Conservation (phyloP, 2,113 vertebrate species). For the Lepus americanus region DNA sequence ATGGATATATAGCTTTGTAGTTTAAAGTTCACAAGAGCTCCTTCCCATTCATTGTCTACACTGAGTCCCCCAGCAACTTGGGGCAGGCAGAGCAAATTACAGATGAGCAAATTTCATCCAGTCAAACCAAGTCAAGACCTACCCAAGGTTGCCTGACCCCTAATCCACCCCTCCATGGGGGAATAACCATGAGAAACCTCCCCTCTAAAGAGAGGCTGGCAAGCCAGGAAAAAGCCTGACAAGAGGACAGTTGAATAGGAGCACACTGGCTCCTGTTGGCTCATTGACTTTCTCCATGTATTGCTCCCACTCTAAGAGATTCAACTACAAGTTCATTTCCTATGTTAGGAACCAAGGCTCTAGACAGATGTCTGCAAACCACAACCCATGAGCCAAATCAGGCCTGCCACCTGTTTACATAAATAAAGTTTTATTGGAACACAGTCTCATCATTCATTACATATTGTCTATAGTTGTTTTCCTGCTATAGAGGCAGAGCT, state of each 20-base stretch:
- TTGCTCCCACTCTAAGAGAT: neutral
- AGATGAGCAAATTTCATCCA: neutral
- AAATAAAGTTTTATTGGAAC: conserved; percentile 53
- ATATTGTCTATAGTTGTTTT: neutral
- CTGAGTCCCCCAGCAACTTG: neutral
- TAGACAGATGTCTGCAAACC: neutral
- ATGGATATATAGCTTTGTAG: fast-evolving
- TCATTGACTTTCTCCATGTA: fast-evolving
- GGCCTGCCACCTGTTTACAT: neutral
- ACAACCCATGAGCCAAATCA: neutral
- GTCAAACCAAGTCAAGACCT: neutral
- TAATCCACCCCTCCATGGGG: neutral
- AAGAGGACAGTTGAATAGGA: neutral
- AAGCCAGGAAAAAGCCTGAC: fast-evolving
- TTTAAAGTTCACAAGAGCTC: neutral
- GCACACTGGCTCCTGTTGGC: neutral
- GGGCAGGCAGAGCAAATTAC: neutral
- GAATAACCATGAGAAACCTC: neutral
- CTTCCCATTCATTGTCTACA: neutral
- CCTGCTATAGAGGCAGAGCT: neutral
- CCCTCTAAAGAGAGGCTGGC: neutral
- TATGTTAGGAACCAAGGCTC: neutral
- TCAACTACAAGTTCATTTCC: neutral
- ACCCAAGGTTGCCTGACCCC: neutral
- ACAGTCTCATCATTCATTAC: neutral